Conservation (phyloP, 2,888 invertebrate species). For the Gastracanthus pulcherrimus region DNA sequence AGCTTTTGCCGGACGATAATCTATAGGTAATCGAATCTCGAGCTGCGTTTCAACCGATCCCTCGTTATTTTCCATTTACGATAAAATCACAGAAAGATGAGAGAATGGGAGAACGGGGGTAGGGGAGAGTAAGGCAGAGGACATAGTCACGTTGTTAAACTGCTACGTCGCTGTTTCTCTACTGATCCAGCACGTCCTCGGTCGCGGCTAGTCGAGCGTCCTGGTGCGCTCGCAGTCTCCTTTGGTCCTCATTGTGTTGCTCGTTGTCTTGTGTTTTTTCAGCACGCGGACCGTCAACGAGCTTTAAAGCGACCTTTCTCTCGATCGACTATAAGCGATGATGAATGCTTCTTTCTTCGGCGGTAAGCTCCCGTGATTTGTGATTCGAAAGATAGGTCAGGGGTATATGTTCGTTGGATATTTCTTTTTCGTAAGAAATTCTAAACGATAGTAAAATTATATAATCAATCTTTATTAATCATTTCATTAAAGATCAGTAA, state of each 20-base stretch:
- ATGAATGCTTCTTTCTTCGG: constrained; percentile 20
- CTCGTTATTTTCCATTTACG: no score
- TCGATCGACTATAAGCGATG: constrained; percentile 27
- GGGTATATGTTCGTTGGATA: background rate
- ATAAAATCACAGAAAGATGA: no score
- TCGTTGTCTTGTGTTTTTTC: background rate
- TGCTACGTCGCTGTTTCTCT: background rate
- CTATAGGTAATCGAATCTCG: no score
- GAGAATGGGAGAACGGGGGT: no score
- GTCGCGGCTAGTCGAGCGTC: background rate
- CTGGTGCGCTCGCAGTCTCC: background rate
- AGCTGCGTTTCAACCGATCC: no score
- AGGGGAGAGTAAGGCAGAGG: background rate
- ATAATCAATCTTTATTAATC: background rate
- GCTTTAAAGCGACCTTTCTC: constrained; percentile 14
- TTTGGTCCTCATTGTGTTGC: background rate
- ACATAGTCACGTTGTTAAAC: background rate
- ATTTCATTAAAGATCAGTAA: background rate
- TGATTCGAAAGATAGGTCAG: constrained; percentile 29
- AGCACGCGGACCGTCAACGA: background rate
- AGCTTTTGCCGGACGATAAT: no score
- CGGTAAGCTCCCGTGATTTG: constrained; percentile 32
- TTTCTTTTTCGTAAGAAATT: background rate
- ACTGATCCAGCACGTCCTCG: background rate
- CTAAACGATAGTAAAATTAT: background rate